These are phyloP conservation scores for Myotis vivesi DNA, from an alignment of 2,797 vertebrate genomes.

Conservation along the genomic window DNA sequence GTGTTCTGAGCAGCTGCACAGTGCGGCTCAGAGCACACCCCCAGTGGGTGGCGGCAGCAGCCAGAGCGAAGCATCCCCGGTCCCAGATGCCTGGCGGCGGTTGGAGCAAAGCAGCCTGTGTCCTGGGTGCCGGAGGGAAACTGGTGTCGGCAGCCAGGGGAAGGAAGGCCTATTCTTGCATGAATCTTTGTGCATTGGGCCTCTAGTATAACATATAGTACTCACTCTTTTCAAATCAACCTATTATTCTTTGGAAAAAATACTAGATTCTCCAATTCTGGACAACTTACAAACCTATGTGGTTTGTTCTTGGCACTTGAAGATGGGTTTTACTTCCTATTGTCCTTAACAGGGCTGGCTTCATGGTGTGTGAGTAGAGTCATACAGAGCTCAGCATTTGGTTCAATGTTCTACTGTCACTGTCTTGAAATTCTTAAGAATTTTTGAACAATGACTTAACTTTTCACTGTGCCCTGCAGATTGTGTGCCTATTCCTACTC, in stretches of 20 bases:
- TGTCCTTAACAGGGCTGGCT: background rate
- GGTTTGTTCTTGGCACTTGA: background rate
- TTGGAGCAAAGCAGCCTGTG: no score
- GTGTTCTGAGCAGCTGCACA: accelerated
- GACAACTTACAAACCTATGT: background rate
- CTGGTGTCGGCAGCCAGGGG: no score
- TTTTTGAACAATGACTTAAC: background rate
- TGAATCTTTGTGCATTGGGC: no score
- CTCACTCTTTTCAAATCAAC: constrained; percentile 22
- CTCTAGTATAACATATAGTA: background rate
- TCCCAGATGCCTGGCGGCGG: no score
- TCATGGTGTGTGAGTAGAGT: accelerated
- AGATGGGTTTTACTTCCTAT: background rate
- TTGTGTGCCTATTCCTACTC: background rate
- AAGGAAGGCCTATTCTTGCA: no score
- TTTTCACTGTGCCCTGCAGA: background rate
- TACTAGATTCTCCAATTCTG: background rate
- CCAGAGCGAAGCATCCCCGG: no score
- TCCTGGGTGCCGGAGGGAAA: no score
- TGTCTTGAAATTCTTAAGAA: background rate
- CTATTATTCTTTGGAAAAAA: background rate
- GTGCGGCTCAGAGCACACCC: no score
- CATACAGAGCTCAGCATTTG: background rate
- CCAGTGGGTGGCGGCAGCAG: no score
- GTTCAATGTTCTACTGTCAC: background rate